Conservation (phyloP, 1,140 invertebrate genomes). For the Globodera ellingtonae region DNA sequence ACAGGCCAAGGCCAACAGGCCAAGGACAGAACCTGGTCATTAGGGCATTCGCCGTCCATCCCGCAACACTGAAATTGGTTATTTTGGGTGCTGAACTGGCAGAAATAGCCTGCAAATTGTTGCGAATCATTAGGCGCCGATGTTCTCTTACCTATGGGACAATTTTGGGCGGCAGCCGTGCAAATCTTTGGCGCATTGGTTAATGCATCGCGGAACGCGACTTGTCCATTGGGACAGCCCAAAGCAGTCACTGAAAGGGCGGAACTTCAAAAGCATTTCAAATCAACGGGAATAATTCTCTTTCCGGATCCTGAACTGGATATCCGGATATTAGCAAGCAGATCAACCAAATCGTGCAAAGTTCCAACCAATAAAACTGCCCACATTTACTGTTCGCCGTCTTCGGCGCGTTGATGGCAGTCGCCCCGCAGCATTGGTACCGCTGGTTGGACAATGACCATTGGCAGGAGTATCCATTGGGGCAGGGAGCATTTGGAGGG, state of each 20-base stretch:
- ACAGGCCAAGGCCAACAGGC: no score
- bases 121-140: background rate
- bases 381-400: constrained; percentile 44
- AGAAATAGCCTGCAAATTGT: constrained; percentile 58
- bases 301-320: no score
- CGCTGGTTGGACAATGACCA: constrained; percentile 64
- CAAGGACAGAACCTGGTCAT: constrained; percentile 45
- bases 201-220: constrained; percentile 57
- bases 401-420: constrained; percentile 61
- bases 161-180: constrained; percentile 63
- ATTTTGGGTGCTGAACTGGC: constrained; percentile 60
- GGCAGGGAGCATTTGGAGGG: constrained; percentile 63
- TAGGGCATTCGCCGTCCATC: constrained; percentile 64
- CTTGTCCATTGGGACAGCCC: constrained; percentile 55
- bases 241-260: constrained; percentile 31
- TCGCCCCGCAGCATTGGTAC: constrained; percentile 64
- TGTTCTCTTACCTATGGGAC: constrained; percentile 52
- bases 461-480: constrained; percentile 61
- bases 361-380: background rate
- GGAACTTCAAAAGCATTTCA: constrained; percentile 9
- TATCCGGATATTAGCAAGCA: no score
- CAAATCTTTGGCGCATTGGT: constrained; percentile 62
- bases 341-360: background rate
- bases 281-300: background rate
- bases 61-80: constrained; percentile 65